A percentile compares a stretch with the other conserved stretches of the same genome.
Evolutionary conservation across 2,888 invertebrate species (phyloP).

Genomic region (Apodemia hepburni): DNA sequence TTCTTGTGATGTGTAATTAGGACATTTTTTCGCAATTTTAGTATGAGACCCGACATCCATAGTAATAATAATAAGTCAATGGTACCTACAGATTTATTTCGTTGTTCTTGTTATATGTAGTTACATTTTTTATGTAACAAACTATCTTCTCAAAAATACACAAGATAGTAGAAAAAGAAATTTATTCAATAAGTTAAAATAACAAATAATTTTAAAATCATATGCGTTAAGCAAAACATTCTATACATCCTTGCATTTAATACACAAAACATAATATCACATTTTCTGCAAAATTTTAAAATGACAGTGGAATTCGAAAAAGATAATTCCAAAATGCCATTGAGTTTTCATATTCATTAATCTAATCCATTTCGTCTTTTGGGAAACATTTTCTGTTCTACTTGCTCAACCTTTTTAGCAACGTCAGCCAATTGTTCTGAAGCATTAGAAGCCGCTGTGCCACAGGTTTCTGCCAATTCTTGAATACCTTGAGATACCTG

Average conservation of each 20-base stretch:
- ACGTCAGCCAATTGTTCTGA: conserved; percentile 60
- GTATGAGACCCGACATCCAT: no score
- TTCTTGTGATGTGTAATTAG: no score
- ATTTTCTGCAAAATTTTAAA: background rate
- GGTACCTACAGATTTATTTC: no score
- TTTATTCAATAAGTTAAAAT: background rate
- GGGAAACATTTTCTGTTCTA: conserved; percentile 59
- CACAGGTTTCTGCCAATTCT: conserved; percentile 65
- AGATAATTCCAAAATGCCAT: background rate
- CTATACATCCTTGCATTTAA: background rate
- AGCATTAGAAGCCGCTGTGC: conserved; percentile 57
- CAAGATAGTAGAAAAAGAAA: background rate
- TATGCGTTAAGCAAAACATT: background rate
- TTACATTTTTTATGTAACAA: no score
- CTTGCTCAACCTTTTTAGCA: conserved; percentile 62
- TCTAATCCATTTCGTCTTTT: conserved; percentile 68
- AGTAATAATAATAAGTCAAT: no score
- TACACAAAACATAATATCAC: background rate
- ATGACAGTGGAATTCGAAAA: background rate
- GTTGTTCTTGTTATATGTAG: no score
- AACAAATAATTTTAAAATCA: background rate
- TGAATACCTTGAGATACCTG: conserved; percentile 69
- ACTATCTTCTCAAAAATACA: background rate
- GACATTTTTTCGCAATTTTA: no score
- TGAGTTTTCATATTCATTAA: conserved; percentile 32